Percentiles rank a stretch among this genome's conserved stretches.
phyloP scores from a whole-genome alignment of 2,888 invertebrate species.

The Dicyrtomina minuta region DNA sequence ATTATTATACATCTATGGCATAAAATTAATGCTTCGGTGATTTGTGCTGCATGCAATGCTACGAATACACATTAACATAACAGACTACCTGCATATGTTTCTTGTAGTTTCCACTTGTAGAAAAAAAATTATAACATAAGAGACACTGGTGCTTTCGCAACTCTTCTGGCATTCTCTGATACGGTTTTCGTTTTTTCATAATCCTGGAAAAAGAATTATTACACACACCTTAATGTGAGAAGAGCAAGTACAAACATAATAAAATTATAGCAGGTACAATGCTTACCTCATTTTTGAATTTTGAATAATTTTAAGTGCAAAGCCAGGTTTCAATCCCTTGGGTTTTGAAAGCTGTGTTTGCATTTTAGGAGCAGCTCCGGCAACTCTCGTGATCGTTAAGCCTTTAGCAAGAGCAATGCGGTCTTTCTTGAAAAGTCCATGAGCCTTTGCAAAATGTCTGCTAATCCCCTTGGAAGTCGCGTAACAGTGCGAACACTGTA shows the following conservation, averaged over 20 bases:
- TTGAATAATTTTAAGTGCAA: constrained; percentile 16
- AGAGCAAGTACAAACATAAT: too few species aligned
- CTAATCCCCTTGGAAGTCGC: constrained; percentile 13
- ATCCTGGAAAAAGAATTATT: neutral
- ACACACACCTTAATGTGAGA: too few species aligned
- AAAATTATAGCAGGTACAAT: neutral
- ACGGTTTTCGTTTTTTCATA: neutral
- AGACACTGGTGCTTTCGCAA: constrained; percentile 11
- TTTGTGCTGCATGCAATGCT: too few species aligned
- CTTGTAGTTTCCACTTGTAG: constrained; percentile 15
- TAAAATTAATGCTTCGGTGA: too few species aligned
- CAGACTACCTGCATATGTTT: constrained; percentile 23
- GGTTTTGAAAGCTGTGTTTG: neutral
- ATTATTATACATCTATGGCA: too few species aligned
- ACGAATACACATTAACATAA: too few species aligned
- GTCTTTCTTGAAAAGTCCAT: constrained; percentile 10
- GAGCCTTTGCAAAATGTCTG: constrained; percentile 20
- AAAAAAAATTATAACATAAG: constrained; percentile 12
- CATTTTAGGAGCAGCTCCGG: neutral
- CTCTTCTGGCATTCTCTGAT: neutral
- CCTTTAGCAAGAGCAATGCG: neutral
- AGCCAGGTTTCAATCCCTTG: too few species aligned
- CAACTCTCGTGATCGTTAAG: neutral
- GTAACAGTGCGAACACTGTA: constrained; percentile 26
- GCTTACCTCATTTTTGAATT: constrained; percentile 14